These are phyloP conservation scores for Zophobas morio DNA, from an alignment of 1,140 invertebrate species.

Conservation along the genomic window DNA sequence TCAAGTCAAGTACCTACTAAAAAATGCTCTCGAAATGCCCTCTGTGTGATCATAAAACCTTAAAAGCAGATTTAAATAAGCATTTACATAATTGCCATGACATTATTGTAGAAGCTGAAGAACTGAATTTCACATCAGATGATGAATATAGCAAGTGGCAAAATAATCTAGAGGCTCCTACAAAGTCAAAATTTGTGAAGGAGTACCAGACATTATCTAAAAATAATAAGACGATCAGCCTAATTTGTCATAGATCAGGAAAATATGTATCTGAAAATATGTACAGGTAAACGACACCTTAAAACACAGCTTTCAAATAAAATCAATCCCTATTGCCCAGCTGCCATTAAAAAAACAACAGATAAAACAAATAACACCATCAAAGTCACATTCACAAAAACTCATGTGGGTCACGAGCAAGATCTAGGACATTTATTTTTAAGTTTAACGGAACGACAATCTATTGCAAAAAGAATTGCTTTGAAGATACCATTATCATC, in stretches of 20 bases:
- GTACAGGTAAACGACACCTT: constrained; percentile 14
- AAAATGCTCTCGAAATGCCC: constrained; percentile 8
- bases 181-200: constrained; percentile 15
- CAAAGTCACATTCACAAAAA: constrained; percentile 17
- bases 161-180: neutral
- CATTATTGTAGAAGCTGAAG: constrained; percentile 2
- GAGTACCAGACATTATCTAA: neutral
- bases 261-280: constrained; percentile 29
- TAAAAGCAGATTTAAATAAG: constrained; percentile 6
- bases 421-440: constrained; percentile 44
- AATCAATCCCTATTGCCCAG: constrained; percentile 46
- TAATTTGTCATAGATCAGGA: constrained; percentile 40
- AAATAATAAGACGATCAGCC: constrained; percentile 10
- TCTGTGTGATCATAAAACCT: constrained; percentile 1
- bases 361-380: neutral
- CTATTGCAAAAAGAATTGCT: constrained; percentile 51
- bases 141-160: constrained; percentile 2
- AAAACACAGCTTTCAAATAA: constrained; percentile 47
- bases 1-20: neutral
- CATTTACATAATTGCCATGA: neutral
- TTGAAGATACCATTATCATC: constrained; percentile 47
- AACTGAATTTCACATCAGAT: neutral
- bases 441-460: constrained; percentile 23
- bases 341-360: constrained; percentile 2
- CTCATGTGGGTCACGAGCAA: constrained; percentile 44